Evolutionary conservation across 2,113 vertebrate genomes (phyloP).

Genomic region (Chloroceryle aenea): DNA sequence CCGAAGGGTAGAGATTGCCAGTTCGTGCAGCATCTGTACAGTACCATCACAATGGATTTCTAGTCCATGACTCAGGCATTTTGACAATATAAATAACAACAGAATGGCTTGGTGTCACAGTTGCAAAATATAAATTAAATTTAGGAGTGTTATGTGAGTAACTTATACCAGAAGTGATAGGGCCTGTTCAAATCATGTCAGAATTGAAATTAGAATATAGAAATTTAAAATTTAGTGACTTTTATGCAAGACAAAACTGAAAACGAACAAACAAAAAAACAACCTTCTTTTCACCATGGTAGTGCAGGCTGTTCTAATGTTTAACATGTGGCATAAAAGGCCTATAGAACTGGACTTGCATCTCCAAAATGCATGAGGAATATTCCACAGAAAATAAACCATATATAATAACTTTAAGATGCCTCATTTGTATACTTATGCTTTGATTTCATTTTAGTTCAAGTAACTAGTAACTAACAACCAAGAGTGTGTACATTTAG

Average conservation of each 20-base stretch:
- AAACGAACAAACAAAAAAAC: neutral
- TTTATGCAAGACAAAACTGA: neutral
- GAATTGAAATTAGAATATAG: neutral
- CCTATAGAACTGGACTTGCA: neutral
- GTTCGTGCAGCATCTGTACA: conserved; percentile 3
- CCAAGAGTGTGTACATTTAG: neutral
- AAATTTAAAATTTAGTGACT: neutral
- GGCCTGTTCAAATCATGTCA: neutral
- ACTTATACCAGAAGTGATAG: neutral
- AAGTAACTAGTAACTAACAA: neutral
- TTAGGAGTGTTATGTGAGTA: neutral
- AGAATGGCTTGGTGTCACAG: neutral
- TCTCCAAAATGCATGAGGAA: neutral
- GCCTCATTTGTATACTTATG: neutral
- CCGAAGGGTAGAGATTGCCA: neutral
- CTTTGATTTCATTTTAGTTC: neutral
- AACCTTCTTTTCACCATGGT: fast-evolving
- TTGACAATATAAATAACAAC: neutral
- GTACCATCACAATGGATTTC: neutral
- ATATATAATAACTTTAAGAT: neutral
- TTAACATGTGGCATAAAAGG: neutral
- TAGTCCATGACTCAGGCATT: neutral
- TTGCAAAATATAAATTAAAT: neutral
- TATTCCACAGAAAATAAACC: neutral
- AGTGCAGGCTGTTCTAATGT: neutral